phyloP scores from a whole-genome alignment of 2,888 invertebrate species.

The Stomorhina lunata region DNA sequence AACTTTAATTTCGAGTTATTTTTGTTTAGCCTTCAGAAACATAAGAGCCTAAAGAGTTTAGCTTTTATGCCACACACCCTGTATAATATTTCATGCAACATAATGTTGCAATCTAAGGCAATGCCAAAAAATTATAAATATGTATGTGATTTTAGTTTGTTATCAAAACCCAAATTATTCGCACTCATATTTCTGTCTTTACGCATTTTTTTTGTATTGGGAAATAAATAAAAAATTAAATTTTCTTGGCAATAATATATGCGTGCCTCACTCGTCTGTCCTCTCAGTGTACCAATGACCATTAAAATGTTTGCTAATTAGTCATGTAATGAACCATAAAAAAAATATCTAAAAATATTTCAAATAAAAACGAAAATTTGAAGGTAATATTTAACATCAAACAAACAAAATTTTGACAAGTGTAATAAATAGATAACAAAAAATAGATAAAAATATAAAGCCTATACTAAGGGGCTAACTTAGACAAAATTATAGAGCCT shows the following conservation, averaged over 20 bases:
- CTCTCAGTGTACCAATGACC: neutral
- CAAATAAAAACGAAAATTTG: neutral
- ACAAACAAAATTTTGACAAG: neutral
- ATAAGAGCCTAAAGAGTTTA: neutral
- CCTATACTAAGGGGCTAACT: neutral
- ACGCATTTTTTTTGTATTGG: conserved; percentile 17
- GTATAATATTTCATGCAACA: neutral
- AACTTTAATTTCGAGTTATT: too few relatives aligned
- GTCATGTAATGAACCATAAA: conserved; percentile 19
- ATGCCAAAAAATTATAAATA: conserved; percentile 42
- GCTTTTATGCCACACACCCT: neutral
- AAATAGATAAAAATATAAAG: neutral
- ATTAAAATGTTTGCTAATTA: conserved; percentile 45
- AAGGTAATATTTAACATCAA: conserved; percentile 6
- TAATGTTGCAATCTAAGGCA: conserved; percentile 22
- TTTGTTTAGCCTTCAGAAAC: too few relatives aligned
- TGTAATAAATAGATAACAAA: neutral
- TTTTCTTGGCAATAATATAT: conserved; percentile 32
- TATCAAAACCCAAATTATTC: conserved; percentile 34
- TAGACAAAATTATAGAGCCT: neutral
- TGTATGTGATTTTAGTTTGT: neutral
- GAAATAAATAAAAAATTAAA: neutral
- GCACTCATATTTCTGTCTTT: conserved; percentile 18
- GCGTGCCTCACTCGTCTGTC: neutral
- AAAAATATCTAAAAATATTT: neutral